Percentiles rank a stretch among this genome's conserved stretches.
These are phyloP conservation scores for Gambusia yucatana DNA, from an alignment of 2,797 vertebrate genomes.

Conservation along the genomic window DNA sequence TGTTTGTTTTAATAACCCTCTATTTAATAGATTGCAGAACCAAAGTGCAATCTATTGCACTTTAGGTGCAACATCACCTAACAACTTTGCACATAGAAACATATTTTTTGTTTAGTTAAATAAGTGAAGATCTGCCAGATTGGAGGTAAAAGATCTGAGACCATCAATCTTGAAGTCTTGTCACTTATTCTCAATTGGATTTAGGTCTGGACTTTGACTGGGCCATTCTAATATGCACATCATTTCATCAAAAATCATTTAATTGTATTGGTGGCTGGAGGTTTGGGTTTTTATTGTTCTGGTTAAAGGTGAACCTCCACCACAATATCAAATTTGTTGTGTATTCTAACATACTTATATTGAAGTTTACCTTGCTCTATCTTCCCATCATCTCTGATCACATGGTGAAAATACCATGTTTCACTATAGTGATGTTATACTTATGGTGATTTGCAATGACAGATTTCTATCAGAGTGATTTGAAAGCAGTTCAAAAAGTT, in stretches of 20 bases:
- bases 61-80: neutral
- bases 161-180: neutral
- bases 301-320: neutral
- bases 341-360: neutral
- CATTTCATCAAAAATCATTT: neutral
- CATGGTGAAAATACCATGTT: neutral
- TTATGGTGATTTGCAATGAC: neutral
- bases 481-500: neutral
- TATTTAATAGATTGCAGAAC: neutral
- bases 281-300: neutral
- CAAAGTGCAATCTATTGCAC: too few relatives aligned
- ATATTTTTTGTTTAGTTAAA: neutral
- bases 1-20: neutral
- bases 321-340: neutral
- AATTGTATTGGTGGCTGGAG: neutral
- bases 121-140: neutral
- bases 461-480: neutral
- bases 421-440: neutral
- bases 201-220: neutral
- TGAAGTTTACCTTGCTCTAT: neutral
- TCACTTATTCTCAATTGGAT: neutral
- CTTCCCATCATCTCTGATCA: neutral
- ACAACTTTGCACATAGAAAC: neutral
- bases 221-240: neutral
- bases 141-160: neutral